These are phyloP conservation scores for Acleris holmiana DNA, from an alignment of 2,888 invertebrate species.

Conservation along the genomic window DNA sequence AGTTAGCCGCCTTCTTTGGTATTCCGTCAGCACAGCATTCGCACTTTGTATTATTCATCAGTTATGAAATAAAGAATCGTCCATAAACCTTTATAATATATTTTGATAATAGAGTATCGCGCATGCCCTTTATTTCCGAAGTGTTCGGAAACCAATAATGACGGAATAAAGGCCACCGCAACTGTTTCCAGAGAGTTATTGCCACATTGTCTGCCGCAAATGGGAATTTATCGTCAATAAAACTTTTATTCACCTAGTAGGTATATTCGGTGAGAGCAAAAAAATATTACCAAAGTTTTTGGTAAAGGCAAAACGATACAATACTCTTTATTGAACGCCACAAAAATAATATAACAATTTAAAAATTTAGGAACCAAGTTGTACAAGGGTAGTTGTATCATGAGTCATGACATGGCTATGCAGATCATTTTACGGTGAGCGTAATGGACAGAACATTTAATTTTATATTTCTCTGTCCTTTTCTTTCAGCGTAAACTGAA, in stretches of 20 bases:
- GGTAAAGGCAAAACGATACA: neutral
- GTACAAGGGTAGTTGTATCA: no score
- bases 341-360: neutral
- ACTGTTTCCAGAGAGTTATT: constrained; percentile 59
- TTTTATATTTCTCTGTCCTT: no score
- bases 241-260: constrained; percentile 50
- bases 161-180: constrained; percentile 59
- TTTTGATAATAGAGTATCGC: constrained; percentile 40
- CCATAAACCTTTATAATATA: constrained; percentile 33
- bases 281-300: constrained; percentile 21
- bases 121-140: constrained; percentile 46
- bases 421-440: no score
- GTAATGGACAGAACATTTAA: no score
- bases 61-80: neutral
- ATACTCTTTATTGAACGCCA: neutral
- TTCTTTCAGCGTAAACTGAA: no score
- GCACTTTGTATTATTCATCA: no score
- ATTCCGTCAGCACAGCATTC: no score
- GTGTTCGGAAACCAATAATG: constrained; percentile 60
- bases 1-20: no score
- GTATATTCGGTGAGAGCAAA: constrained; percentile 19
- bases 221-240: constrained; percentile 65
- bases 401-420: no score
- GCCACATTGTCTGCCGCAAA: constrained; percentile 54
- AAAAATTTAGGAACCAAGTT: no score